Evolutionary conservation across 2,888 invertebrate species (phyloP).

Genomic region (Acanthococcus lagerstroemiae): DNA sequence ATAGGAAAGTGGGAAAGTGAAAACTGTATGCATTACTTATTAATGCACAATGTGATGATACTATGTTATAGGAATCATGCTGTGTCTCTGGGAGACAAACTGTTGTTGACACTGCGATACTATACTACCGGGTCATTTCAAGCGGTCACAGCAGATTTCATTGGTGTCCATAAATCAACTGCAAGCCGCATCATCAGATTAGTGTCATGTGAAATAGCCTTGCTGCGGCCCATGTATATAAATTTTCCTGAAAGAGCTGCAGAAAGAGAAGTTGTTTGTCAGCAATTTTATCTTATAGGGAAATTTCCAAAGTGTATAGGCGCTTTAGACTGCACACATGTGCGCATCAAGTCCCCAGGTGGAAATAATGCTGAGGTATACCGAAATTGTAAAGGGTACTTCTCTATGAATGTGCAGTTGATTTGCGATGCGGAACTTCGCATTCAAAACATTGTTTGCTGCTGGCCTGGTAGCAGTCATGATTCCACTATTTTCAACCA

Average conservation of each 20-base stretch:
- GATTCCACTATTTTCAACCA: constrained; percentile 38
- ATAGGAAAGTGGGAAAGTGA: no score
- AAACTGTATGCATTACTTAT: no score
- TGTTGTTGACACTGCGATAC: background rate
- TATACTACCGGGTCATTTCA: constrained; percentile 7
- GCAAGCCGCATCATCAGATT: constrained; percentile 1
- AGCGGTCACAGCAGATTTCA: background rate
- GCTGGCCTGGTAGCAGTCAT: constrained; percentile 39
- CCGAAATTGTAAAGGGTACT: constrained; percentile 37
- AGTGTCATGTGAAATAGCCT: constrained; percentile 3
- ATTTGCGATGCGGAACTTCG: constrained; percentile 33
- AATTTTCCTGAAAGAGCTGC: background rate
- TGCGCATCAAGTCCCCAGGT: constrained; percentile 39
- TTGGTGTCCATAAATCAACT: constrained; percentile 11
- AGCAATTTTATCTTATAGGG: constrained; percentile 5
- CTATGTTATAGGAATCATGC: constrained; percentile 14
- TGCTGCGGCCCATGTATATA: constrained; percentile 5
- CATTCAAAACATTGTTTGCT: constrained; percentile 37
- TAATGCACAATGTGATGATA: no score
- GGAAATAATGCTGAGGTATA: constrained; percentile 37
- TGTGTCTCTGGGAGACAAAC: background rate
- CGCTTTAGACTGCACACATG: constrained; percentile 38
- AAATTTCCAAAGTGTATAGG: constrained; percentile 3
- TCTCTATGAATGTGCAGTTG: constrained; percentile 38
- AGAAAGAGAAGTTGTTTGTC: constrained; percentile 9